Evolutionary conservation across 2,113 vertebrate genomes (phyloP).

Genomic region (Nerophis lumbriciformis): DNA sequence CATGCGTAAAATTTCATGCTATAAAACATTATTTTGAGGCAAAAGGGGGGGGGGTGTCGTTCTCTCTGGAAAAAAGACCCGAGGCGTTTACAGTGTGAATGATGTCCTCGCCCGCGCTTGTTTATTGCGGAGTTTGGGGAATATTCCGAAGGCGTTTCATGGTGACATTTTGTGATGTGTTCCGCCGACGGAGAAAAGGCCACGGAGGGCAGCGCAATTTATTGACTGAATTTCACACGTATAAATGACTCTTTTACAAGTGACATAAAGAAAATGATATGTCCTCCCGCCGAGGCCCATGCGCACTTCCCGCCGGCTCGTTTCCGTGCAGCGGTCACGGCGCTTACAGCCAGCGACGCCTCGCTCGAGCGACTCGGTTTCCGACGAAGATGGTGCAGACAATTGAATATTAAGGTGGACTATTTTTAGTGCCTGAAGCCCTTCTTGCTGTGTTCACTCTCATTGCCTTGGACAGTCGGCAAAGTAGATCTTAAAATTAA

Average conservation of each 20-base stretch:
- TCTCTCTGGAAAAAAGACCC: slow-evolving; percentile 26
- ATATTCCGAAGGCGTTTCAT: slow-evolving; percentile 48
- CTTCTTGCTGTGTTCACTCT: slow-evolving; percentile 13
- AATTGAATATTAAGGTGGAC: neutral
- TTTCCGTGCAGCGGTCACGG: slow-evolving; percentile 22
- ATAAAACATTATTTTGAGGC: slow-evolving; percentile 43
- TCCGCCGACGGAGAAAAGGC: slow-evolving; percentile 50
- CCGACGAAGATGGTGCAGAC: slow-evolving; percentile 16
- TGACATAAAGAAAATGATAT: slow-evolving; percentile 64
- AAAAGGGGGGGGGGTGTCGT: neutral
- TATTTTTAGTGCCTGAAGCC: slow-evolving; percentile 14
- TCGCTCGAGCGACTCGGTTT: slow-evolving; percentile 25
- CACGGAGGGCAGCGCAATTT: slow-evolving; percentile 62
- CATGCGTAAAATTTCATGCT: slow-evolving; percentile 34
- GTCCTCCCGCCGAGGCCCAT: slow-evolving; percentile 31
- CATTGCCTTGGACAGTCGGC: slow-evolving; percentile 16
- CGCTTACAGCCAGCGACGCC: slow-evolving; percentile 31
- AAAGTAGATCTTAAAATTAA: slow-evolving; percentile 28
- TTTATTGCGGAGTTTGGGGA: slow-evolving; percentile 51
- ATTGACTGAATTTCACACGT: slow-evolving; percentile 69
- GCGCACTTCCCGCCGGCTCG: slow-evolving; percentile 42
- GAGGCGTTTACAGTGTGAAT: slow-evolving; percentile 46
- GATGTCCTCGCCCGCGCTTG: slow-evolving; percentile 32
- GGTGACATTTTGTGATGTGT: slow-evolving; percentile 60
- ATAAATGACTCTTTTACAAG: slow-evolving; percentile 71